Evolutionary conservation across 2,797 vertebrate species (phyloP), one percentile per base, ranked within the genome.

Genomic region (Sebastes vulpes): DNA sequence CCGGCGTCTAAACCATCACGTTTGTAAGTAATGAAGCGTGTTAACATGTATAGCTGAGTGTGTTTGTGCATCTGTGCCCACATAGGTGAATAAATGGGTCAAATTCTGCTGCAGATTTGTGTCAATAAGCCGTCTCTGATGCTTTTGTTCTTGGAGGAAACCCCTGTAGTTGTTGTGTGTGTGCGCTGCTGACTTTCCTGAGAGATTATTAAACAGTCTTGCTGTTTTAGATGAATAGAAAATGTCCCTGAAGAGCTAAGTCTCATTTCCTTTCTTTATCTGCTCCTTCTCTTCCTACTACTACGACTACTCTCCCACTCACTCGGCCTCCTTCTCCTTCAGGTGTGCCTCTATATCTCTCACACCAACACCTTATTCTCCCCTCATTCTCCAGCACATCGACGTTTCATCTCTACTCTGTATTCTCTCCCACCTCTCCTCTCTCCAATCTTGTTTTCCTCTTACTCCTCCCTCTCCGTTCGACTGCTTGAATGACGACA

Each of bases 191-290:
- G 52, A 53, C 29, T 71, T 82, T 84, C 75, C 73, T 75, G 25
- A 75, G 57, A 70, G 35, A 87, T 64, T 71, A 84, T 31, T 31
- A 50, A 68, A 56, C 53, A 68, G 50, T 53, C 60, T 81, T 32
- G 23, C 61, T 72, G 72, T 72, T 86, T 75, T 23, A 52, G 31
- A 77, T 89, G 35, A 84, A 87, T 48, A 75, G 64, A 88, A 86
- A 74, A 73, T 58, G 9, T 79, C 79, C 63, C 72, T 50, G 3
- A 81, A 69, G 56, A 58, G 54, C 56, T 66, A 65, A 35, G n/a
- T 35, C 64, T 80, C 10, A 4, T 58, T 23, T 54, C 25, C 12
- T n/a, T 20, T 58, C 54, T 66, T 65, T 26, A 59, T 67, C 25
- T 52, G 42, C 29, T 68, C 35, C 52, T 35, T 20, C 26, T 57